phyloP scores from a whole-genome alignment of 2,113 vertebrate species.

The Noctilio leporinus region DNA sequence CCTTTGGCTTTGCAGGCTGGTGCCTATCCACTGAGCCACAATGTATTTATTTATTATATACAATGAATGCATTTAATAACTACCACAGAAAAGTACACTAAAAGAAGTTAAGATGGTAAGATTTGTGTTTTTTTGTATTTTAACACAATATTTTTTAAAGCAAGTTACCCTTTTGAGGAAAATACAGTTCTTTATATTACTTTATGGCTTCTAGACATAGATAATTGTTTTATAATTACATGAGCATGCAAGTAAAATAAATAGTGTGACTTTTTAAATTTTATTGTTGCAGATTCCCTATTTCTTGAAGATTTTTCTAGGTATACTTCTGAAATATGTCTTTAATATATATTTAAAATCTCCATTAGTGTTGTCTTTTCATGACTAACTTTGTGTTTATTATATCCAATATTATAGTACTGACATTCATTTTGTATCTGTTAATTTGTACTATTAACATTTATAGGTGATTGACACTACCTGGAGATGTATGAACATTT shows the following conservation, averaged over 20 bases:
- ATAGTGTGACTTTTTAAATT: not conserved
- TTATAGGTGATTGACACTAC: not conserved
- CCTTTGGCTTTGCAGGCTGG: no score
- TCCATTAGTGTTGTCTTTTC: not conserved
- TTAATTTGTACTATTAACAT: not conserved
- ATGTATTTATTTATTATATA: not conserved
- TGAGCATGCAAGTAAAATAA: not conserved
- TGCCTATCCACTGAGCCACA: no score
- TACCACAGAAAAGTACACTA: not conserved
- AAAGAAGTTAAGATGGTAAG: not conserved
- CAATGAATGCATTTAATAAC: not conserved
- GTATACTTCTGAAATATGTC: not conserved
- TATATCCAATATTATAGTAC: not conserved
- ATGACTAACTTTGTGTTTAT: slow-evolving; percentile 10
- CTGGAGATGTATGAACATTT: not conserved
- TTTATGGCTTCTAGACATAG: not conserved
- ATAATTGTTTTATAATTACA: not conserved
- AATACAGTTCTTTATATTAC: not conserved
- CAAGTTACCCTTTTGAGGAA: not conserved
- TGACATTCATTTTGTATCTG: not conserved
- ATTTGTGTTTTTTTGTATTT: not conserved
- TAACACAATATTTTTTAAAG: not conserved
- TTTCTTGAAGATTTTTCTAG: not conserved
- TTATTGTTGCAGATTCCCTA: not conserved
- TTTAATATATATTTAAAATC: slow-evolving; percentile 9